Base-by-base conservation (phyloP, 2,797 vertebrate genomes). In the Paratrypauchen microcephalus region DNA sequence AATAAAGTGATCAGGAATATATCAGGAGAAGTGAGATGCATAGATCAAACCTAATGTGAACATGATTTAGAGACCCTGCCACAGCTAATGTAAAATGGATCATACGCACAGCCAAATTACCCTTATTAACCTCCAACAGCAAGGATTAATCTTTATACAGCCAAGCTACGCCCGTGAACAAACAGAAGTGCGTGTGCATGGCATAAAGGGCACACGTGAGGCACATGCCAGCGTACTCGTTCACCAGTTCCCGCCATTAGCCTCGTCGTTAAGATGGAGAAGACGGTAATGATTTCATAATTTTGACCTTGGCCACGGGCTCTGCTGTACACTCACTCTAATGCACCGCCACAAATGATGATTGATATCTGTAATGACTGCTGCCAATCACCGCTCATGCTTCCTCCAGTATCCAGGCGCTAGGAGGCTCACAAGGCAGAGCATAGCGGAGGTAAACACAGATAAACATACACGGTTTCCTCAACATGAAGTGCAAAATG, bases 241-340 rank as follows among this genome's bases (percentile, higher is more conserved):
- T 36, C 50, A 36, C 1, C 21, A 79, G 71, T 73, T 54, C 70
- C 13, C 13, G 70, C 72, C 83, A 91, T 91, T 90, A 88, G 83
- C 83, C 80, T 69, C 81, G 80, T 89, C 82, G 76, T 87, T 86
- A 81, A 74, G 78, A 88, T 65, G 63, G 58, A 77, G 88, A 86
- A 78, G 59, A 88, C 82, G 45, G 15, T 81, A 83, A 87, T 72
- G 70, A 80, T 86, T 86, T 82, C 73, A 82, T 88, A 83, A 89
- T 84, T 84, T 83, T 91, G 90, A 92, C 91, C 90, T 91, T 91
- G 88, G 84, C 85, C 78, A 47, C 70, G 84, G 80, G 87, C 84
- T 80, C 73, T 83, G 85, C 87, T 85, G 76, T 84, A 86, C 87
- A 90, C 83, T 75, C 72, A 78, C 72, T 85, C 74, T 60, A 91